phyloP scores from a whole-genome alignment of 30 jellyfish, hydroid and myxozoan genomes.

The Morbakka virulenta region DNA sequence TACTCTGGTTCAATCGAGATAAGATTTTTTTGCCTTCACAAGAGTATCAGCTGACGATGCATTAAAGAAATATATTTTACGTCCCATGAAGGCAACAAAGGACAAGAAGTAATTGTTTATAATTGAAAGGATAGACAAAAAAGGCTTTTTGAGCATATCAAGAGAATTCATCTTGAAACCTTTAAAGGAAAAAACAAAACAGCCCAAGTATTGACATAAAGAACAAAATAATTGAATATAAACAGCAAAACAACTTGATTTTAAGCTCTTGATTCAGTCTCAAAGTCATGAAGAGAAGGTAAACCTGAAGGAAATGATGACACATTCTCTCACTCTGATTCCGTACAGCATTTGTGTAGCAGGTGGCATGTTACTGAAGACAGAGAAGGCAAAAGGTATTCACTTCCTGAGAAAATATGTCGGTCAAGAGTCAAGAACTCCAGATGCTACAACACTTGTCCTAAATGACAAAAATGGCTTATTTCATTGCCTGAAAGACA shows the following conservation, averaged over 20 bases:
- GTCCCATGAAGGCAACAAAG: neutral
- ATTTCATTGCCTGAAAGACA: too few relatives aligned
- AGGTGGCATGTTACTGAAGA: too few relatives aligned
- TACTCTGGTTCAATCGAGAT: neutral
- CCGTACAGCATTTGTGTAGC: too few relatives aligned
- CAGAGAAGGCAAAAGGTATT: too few relatives aligned
- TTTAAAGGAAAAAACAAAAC: constrained; percentile 5
- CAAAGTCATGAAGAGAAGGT: too few relatives aligned
- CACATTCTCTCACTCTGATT: too few relatives aligned
- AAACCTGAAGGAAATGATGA: too few relatives aligned
- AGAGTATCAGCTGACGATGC: too few relatives aligned
- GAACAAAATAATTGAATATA: neutral
- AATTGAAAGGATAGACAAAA: constrained; percentile 11
- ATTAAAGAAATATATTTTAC: neutral
- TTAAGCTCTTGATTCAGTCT: neutral
- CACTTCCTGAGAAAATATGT: too few relatives aligned
- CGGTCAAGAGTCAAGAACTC: too few relatives aligned
- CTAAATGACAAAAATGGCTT: too few relatives aligned
- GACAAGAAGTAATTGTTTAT: constrained; percentile 2
- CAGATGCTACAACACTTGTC: too few relatives aligned
- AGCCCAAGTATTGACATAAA: neutral
- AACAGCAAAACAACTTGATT: constrained; percentile 1
- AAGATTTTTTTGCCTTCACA: neutral
- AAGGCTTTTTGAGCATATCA: constrained; percentile 22
- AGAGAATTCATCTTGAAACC: neutral